A percentile compares a stretch with the other conserved stretches of the same genome.
Conservation (phyloP, 1,140 invertebrate species). For the Agraylea sexmaculata region DNA sequence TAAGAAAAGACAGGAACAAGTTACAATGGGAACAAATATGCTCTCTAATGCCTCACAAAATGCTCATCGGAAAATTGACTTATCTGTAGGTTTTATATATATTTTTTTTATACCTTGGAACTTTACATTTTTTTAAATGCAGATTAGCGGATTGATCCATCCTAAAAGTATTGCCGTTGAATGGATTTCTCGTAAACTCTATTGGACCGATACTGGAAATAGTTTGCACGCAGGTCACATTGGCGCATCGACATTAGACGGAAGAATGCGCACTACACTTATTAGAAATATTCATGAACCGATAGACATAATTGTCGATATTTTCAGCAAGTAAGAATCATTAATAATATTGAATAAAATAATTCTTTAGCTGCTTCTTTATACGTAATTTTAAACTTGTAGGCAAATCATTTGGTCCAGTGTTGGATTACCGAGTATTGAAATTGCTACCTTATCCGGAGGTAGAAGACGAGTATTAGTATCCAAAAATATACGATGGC, state of each 20-base stretch:
- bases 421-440: conserved; percentile 41
- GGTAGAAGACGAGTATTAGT: conserved; percentile 43
- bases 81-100: neutral
- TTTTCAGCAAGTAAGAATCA: conserved; percentile 27
- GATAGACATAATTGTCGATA: conserved; percentile 54
- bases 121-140: neutral
- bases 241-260: conserved; percentile 47
- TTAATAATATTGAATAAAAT: conserved; percentile 1
- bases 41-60: conserved; percentile 23
- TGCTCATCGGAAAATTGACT: conserved; percentile 23
- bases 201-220: conserved; percentile 56
- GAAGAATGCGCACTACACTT: conserved; percentile 43
- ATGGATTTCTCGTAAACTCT: conserved; percentile 59
- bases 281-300: conserved; percentile 28
- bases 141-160: conserved; percentile 35
- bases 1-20: too few relatives aligned
- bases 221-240: conserved; percentile 39
- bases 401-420: conserved; percentile 32
- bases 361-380: neutral
- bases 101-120: conserved; percentile 3
- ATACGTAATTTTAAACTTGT: conserved; percentile 22
- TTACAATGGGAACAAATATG: conserved; percentile 37
- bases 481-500: conserved; percentile 46
- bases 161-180: conserved; percentile 70
- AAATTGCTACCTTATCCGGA: conserved; percentile 57